phyloP scores from a whole-genome alignment of 1,140 invertebrate genomes.

The Drosophila lacertosa region DNA sequence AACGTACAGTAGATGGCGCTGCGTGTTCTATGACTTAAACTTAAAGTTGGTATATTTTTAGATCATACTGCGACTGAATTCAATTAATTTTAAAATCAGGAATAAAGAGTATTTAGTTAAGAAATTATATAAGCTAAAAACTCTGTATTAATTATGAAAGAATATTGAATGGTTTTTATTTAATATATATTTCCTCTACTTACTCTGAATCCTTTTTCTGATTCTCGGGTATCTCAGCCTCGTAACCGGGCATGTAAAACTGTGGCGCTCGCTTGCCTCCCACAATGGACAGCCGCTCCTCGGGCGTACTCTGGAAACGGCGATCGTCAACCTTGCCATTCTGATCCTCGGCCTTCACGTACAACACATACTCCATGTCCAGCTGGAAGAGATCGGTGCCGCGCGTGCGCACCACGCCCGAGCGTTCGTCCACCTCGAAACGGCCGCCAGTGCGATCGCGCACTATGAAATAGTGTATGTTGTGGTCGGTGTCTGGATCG shows the following conservation, averaged over 20 bases:
- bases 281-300: conserved; percentile 95
- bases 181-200: conserved; percentile 81
- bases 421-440: conserved; percentile 96
- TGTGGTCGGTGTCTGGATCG: conserved; percentile 97
- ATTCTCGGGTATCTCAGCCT: conserved; percentile 97
- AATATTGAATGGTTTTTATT: too few relatives aligned
- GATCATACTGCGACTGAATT: too few relatives aligned
- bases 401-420: conserved; percentile 95
- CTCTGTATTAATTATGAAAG: too few relatives aligned
- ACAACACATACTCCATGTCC: conserved; percentile 98
- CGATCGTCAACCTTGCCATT: conserved; percentile 95
- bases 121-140: too few relatives aligned
- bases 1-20: too few relatives aligned
- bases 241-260: conserved; percentile 96
- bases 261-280: conserved; percentile 96
- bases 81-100: too few relatives aligned
- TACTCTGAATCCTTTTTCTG: conserved; percentile 98
- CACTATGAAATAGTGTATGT: conserved; percentile 97
- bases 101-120: too few relatives aligned
- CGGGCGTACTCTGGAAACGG: conserved; percentile 94
- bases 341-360: conserved; percentile 97
- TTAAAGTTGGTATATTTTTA: too few relatives aligned
- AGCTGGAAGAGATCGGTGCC: conserved; percentile 96
- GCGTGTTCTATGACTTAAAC: too few relatives aligned
- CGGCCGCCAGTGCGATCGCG: conserved; percentile 91